Evolutionary conservation across 2,113 vertebrate species (phyloP), one percentile per base, ranked within the genome.

Genomic region (Paramisgurnus dabryanus): DNA sequence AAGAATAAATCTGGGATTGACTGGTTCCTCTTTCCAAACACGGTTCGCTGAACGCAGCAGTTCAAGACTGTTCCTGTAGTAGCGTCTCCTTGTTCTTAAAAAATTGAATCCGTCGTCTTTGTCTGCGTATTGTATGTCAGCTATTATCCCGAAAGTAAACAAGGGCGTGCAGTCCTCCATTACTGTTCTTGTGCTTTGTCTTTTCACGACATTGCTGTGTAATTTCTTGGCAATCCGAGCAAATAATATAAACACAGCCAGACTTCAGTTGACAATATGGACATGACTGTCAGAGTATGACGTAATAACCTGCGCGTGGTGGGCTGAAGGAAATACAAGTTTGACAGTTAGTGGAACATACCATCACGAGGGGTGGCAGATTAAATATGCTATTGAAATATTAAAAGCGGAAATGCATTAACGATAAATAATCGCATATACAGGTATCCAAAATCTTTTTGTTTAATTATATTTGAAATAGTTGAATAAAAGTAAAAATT

Each of bases 81-180:
- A 96, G 4, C 96, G 91, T 71, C 80, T 86, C 40, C 89, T 85
- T 2, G 41, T 90, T 49, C 88, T 82, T 0, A 10, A 15, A 84
- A 89, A 98, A 53, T 97, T 94, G 45, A 87, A 88, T 0, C 95
- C 96, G 39, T 98, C 94, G 15, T 96, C 95, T 8, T 93, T 88
- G 0, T 98, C 94, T 0, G 96, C 96, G 77, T 97, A 96, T 60
- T 98, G 97, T 49, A 99, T 91, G 81, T 99, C 97, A 0, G 97
- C 93, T 10, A 98, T 90, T 0, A 98, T 89, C 1, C 96, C 97
- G 87, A 98, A 97, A 0, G 92, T 92, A 76, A 97, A 95, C 7
- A 94, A 83, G 4, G 87, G 90, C 1, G 22, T 15, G 9, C 78
- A 22, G 7, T 85, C 86, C 49, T 91, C 93, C 95, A 95, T 95